Evolutionary conservation across 2,113 vertebrate species (phyloP).

Genomic region (Coracopsis vasa): DNA sequence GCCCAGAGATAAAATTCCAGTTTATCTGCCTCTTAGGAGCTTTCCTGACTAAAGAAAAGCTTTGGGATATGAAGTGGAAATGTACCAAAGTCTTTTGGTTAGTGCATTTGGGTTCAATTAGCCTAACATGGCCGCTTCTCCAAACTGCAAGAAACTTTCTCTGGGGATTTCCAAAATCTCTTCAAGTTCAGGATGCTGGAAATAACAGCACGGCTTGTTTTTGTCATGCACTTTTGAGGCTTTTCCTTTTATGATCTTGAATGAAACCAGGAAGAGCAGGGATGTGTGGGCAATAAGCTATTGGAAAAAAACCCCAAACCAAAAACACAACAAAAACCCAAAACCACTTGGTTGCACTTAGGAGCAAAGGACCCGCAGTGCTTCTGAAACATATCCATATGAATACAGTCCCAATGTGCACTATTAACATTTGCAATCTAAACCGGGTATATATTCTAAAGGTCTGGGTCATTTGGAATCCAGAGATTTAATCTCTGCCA

Average conservation of each 20-base stretch:
- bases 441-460: background rate
- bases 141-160: background rate
- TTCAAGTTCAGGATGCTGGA: background rate
- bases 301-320: background rate
- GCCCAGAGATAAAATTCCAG: background rate
- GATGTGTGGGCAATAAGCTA: background rate
- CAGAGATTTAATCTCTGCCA: background rate
- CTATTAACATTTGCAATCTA: background rate
- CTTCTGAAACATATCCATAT: background rate
- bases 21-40: background rate
- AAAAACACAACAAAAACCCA: background rate
- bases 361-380: background rate
- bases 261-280: background rate
- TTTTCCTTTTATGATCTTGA: background rate
- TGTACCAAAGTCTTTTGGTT: background rate
- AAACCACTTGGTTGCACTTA: background rate
- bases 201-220: background rate
- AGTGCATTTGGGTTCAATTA: background rate
- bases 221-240: background rate
- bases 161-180: constrained; percentile 5
- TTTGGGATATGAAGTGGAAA: background rate
- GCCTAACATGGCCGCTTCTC: background rate
- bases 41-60: background rate
- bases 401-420: background rate
- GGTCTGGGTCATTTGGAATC: background rate